A percentile compares a stretch with the other conserved stretches of the same genome.
These are phyloP conservation scores for Macrocentrus cingulum DNA, from an alignment of 1,140 invertebrate species.

Conservation along the genomic window DNA sequence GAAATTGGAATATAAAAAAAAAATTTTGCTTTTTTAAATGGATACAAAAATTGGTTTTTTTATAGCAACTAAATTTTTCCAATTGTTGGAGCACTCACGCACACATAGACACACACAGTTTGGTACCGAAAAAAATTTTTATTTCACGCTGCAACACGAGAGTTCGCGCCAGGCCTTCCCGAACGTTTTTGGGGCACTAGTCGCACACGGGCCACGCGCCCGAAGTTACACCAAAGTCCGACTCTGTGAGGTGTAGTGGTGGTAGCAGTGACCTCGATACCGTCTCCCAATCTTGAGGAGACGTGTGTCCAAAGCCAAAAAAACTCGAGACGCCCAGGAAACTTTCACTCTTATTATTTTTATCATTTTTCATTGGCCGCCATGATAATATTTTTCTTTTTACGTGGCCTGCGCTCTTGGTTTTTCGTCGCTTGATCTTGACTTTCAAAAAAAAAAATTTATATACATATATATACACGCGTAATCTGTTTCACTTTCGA, in stretches of 20 bases:
- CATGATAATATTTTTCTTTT: conserved; percentile 3
- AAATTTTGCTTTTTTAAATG: no score
- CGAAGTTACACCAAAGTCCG: conserved; percentile 25
- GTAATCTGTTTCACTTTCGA: conserved; percentile 42
- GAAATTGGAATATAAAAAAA: not conserved
- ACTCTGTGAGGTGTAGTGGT: conserved; percentile 42
- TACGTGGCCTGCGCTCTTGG: not conserved
- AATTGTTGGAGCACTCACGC: no score
- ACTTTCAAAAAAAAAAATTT: not conserved
- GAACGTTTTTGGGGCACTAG: conserved; percentile 43
- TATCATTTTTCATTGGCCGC: conserved; percentile 21
- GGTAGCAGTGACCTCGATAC: conserved; percentile 33
- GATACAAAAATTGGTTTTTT: not conserved
- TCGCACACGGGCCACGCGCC: conserved; percentile 43
- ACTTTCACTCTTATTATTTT: conserved; percentile 53
- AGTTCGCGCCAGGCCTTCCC: conserved; percentile 3
- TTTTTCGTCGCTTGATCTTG: not conserved
- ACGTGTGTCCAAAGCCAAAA: conserved; percentile 54
- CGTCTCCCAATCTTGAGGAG: conserved; percentile 45
- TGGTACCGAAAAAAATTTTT: no score
- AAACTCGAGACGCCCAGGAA: conserved; percentile 31
- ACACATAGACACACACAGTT: no score
- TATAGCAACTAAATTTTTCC: no score
- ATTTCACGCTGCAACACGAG: not conserved
- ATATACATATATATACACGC: not conserved